Evolutionary conservation across 2,797 vertebrate genomes (phyloP).

Genomic region (Babyrousa celebensis): DNA sequence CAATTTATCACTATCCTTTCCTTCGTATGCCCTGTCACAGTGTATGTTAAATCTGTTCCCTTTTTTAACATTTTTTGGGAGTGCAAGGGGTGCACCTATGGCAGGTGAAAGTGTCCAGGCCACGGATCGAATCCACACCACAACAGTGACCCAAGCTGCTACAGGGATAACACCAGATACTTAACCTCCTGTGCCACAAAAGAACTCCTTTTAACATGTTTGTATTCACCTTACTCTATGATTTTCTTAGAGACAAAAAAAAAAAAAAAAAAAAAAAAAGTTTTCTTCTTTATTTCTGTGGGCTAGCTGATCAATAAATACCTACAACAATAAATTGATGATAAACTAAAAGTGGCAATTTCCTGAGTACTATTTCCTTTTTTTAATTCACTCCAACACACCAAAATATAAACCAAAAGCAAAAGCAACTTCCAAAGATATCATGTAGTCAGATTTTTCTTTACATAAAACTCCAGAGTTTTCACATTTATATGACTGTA

Average conservation of each 20-base stretch:
- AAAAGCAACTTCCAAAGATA: neutral
- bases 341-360: neutral
- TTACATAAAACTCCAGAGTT: neutral
- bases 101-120: no score
- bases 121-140: no score
- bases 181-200: no score
- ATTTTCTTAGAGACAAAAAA: neutral
- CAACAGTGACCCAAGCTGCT: no score
- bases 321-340: neutral
- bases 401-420: neutral
- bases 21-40: neutral
- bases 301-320: neutral
- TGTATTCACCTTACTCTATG: neutral
- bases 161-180: no score
- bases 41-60: neutral
- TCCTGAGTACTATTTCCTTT: neutral
- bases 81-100: no score
- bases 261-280: rapidly evolving
- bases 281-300: neutral
- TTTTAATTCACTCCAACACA: neutral
- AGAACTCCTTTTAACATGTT: no score
- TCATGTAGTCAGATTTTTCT: neutral
- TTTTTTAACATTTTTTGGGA: no score
- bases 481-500: neutral
- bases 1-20: neutral